These are phyloP conservation scores for Epizoanthus rinbou DNA, from an alignment of 92 coral and sea anemone species.

Conservation along the genomic window DNA sequence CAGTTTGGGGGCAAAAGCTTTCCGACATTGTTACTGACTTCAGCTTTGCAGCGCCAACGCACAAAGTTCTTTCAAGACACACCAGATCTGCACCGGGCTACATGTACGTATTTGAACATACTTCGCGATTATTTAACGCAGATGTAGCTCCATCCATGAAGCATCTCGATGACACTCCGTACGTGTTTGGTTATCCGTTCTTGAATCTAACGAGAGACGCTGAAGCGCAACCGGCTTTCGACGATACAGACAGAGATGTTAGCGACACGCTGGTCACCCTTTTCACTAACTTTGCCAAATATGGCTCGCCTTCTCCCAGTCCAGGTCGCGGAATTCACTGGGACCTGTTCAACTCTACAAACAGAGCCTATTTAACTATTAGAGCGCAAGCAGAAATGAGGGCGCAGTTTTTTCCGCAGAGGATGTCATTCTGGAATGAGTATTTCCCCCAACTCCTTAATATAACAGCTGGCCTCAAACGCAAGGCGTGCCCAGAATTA, in stretches of 20 bases:
- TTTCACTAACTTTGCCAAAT: conserved; percentile 57
- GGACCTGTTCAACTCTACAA: conserved; percentile 57
- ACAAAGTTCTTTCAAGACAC: conserved; percentile 51
- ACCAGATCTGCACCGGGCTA: conserved; percentile 48
- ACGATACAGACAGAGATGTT: conserved; percentile 49
- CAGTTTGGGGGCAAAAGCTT: conserved; percentile 46
- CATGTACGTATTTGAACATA: conserved; percentile 56
- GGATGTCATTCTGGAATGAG: conserved; percentile 79
- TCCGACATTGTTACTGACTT: conserved; percentile 50
- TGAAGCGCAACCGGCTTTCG: conserved; percentile 12
- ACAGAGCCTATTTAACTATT: conserved; percentile 59
- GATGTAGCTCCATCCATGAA: neutral
- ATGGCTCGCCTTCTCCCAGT: conserved; percentile 54
- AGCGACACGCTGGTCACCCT: conserved; percentile 44
- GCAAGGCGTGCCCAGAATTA: neutral
- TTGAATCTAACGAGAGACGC: conserved; percentile 29
- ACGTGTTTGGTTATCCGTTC: conserved; percentile 30
- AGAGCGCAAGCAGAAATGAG: conserved; percentile 54
- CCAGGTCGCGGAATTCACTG: conserved; percentile 57
- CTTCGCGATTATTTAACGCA: conserved; percentile 26
- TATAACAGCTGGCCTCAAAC: neutral
- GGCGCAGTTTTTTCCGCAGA: conserved; percentile 55
- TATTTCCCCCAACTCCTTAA: conserved; percentile 66
- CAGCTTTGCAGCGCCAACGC: conserved; percentile 49
- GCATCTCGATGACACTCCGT: conserved; percentile 32